These are phyloP conservation scores for Xanthorhoe designata DNA, from an alignment of 2,888 invertebrate species.

Conservation along the genomic window DNA sequence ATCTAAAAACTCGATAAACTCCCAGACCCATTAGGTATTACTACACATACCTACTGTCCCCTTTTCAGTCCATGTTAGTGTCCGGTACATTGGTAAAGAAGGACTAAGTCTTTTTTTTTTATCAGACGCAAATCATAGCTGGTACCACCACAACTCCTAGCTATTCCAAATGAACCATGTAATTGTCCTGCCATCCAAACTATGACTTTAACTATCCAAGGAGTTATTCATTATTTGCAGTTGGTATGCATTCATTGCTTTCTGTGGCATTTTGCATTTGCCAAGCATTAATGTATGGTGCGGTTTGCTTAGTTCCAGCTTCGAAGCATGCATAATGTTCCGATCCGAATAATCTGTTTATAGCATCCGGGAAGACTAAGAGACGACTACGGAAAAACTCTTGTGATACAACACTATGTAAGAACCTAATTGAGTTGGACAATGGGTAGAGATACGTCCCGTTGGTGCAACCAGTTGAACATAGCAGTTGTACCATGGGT, in stretches of 20 bases:
- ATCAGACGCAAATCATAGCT: neutral
- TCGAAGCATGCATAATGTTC: constrained; percentile 58
- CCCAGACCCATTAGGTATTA: no score
- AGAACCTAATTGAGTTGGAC: no score
- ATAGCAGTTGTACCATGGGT: no score
- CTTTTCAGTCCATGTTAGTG: no score
- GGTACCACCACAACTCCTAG: constrained; percentile 11
- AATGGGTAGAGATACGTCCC: no score
- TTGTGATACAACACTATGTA: neutral
- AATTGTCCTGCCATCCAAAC: constrained; percentile 29
- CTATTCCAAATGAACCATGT: constrained; percentile 13
- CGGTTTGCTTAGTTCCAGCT: constrained; percentile 63
- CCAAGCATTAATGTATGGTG: constrained; percentile 72
- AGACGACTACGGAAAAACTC: constrained; percentile 1
- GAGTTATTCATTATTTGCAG: constrained; percentile 74
- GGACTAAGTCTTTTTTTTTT: no score
- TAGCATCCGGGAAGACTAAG: constrained; percentile 6
- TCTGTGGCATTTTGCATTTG: constrained; percentile 68
- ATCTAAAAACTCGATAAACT: no score
- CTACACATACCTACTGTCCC: no score
- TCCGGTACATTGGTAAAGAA: no score
- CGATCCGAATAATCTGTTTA: constrained; percentile 56
- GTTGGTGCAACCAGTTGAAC: no score
- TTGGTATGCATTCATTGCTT: constrained; percentile 62
- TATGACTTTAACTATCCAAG: constrained; percentile 64